Evolutionary conservation across 2,888 invertebrate species (phyloP), one percentile per base, ranked within the genome.

Genomic region (Rhynchonema sp.): DNA sequence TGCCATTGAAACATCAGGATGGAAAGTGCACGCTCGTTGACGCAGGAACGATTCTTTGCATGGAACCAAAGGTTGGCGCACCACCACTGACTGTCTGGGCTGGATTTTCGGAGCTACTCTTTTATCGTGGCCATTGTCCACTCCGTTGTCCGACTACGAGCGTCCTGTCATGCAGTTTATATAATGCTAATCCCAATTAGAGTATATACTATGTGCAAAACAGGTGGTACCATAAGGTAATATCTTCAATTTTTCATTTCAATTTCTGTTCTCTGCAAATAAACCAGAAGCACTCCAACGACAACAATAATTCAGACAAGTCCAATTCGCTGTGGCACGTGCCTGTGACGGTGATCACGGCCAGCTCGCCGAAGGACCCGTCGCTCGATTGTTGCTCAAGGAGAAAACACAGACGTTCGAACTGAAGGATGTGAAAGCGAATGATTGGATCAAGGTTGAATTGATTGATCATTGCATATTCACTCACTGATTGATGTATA

Each of bases 241-340:
- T n/a, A n/a, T n/a, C n/a, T n/a, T n/a, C n/a, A n/a, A n/a, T n/a
- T n/a, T n/a, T n/a, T n/a, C n/a, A n/a, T n/a, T n/a, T n/a, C n/a
- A n/a, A n/a, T n/a, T n/a, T n/a, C n/a, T n/a, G n/a, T n/a, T n/a
- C n/a, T n/a, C n/a, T n/a, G n/a, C n/a, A n/a, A n/a, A n/a, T n/a
- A n/a, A n/a, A n/a, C n/a, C n/a, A n/a, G n/a, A n/a, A n/a, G n/a
- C n/a, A n/a, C n/a, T n/a, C n/a, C n/a, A n/a, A n/a, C n/a, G n/a
- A n/a, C n/a, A 17, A 2, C 54, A 26, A 13, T 27, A 29, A 55
- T 17, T n/a, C 49, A 66, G 68, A 62, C 23, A 76, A 74, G 29
- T 80, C 80, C 59, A 79, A 82, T 58, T 81, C 80, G 62, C 73
- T 82, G 13, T 91, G 91, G 91, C 83, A 87, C 80, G 83, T 91